A percentile compares a stretch with the other conserved stretches of the same genome.
These are phyloP conservation scores for Galeopterus variegatus DNA, from an alignment of 2,113 vertebrate genomes.

Conservation along the genomic window DNA sequence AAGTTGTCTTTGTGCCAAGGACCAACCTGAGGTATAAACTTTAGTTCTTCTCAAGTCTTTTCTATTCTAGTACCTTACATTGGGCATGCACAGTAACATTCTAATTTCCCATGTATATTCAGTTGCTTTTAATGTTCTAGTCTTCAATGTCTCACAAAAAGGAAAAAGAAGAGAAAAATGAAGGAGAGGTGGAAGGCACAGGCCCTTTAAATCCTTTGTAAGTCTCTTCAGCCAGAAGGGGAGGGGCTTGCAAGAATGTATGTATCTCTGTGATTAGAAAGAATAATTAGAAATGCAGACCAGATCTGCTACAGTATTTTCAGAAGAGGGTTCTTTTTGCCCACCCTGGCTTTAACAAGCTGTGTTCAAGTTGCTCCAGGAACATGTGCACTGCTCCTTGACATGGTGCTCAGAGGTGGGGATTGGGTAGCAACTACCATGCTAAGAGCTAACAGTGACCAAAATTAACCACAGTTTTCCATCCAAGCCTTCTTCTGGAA, in stretches of 20 bases:
- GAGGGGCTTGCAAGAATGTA: not conserved
- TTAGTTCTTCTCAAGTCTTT: not conserved
- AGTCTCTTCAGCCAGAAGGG: not conserved
- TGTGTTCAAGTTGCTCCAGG: not conserved
- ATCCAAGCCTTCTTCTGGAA: not conserved
- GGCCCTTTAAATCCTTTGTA: rapidly evolving
- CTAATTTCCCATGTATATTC: too few relatives aligned
- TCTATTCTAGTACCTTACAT: not conserved
- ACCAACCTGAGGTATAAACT: not conserved
- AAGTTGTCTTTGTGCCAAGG: not conserved
- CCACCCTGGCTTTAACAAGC: not conserved
- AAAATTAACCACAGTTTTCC: not conserved
- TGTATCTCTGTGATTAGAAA: not conserved
- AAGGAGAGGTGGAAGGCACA: not conserved
- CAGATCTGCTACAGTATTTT: too few relatives aligned
- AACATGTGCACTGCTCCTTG: too few relatives aligned
- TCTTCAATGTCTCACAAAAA: not conserved
- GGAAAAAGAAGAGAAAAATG: not conserved
- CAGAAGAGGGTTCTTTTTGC: not conserved
- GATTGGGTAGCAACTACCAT: not conserved
- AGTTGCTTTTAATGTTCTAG: not conserved
- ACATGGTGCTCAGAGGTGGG: too few relatives aligned
- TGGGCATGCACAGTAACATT: not conserved
- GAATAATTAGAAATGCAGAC: not conserved
- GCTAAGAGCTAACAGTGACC: not conserved